Evolutionary conservation across 2,113 vertebrate species (phyloP).

Genomic region (Tachycineta bicolor): DNA sequence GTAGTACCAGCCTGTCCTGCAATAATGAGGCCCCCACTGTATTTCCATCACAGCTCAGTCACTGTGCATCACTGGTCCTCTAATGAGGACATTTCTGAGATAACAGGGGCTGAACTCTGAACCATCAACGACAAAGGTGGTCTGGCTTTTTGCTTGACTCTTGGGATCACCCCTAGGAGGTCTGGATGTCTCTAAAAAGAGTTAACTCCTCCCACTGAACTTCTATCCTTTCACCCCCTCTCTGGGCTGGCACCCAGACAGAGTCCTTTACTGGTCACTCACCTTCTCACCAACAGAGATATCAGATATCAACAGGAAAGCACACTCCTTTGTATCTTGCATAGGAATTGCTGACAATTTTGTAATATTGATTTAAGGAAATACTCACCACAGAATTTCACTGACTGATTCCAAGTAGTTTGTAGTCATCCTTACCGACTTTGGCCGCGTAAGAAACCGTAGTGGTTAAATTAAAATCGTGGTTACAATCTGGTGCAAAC

Average conservation of each 20-base stretch:
- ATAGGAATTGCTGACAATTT: background rate
- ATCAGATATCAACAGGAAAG: background rate
- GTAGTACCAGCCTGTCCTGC: background rate
- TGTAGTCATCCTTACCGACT: background rate
- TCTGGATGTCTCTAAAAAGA: background rate
- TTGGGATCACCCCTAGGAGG: background rate
- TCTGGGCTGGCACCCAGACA: background rate
- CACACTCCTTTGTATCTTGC: background rate
- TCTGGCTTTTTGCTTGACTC: background rate
- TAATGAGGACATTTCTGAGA: background rate
- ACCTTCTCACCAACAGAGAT: background rate
- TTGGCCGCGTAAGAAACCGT: background rate
- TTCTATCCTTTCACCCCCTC: background rate
- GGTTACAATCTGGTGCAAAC: background rate
- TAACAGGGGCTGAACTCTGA: background rate
- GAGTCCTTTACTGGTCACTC: background rate
- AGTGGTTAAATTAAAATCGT: background rate
- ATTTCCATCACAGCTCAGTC: background rate
- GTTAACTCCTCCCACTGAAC: background rate
- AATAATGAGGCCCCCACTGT: background rate
- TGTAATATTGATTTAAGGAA: background rate
- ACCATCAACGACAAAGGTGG: background rate
- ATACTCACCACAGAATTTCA: background rate
- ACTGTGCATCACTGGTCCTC: background rate
- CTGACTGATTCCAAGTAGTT: background rate